These are phyloP conservation scores for Megalonaias nervosa DNA, from an alignment of 1,140 invertebrate genomes.

Conservation along the genomic window DNA sequence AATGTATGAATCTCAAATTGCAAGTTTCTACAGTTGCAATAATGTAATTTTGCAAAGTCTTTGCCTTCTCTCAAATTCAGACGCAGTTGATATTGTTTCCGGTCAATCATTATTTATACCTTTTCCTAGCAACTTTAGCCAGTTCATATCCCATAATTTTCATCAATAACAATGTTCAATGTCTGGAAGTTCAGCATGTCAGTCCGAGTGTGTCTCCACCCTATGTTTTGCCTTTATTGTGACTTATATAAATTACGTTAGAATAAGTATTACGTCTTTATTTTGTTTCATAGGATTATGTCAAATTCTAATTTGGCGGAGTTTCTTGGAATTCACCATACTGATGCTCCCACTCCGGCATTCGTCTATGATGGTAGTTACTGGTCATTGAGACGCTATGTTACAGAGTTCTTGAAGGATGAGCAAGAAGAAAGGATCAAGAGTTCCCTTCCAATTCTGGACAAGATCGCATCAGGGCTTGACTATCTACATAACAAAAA, in stretches of 20 bases:
- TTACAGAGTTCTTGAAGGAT: conserved; percentile 18
- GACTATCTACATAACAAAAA: conserved; percentile 50
- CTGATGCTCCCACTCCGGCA: conserved; percentile 26
- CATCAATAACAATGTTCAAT: too few relatives aligned
- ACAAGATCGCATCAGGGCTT: conserved; percentile 35
- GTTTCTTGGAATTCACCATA: conserved; percentile 49
- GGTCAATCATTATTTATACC: too few relatives aligned
- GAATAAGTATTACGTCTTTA: neutral
- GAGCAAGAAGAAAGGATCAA: neutral
- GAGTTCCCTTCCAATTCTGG: conserved; percentile 28
- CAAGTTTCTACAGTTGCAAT: too few relatives aligned
- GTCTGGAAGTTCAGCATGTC: too few relatives aligned
- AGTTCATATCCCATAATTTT: too few relatives aligned
- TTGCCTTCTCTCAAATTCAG: too few relatives aligned
- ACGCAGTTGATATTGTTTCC: too few relatives aligned
- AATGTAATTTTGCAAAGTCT: too few relatives aligned
- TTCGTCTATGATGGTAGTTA: conserved; percentile 49
- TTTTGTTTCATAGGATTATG: conserved; percentile 7
- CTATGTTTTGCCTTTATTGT: neutral
- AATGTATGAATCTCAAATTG: too few relatives aligned
- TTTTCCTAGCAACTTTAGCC: too few relatives aligned
- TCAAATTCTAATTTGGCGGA: conserved; percentile 25
- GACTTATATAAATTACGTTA: conserved; percentile 17
- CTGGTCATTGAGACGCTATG: conserved; percentile 34
- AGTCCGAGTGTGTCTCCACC: too few relatives aligned